These are phyloP conservation scores for Vidua chalybeata DNA, from an alignment of 2,113 vertebrate genomes.

Conservation along the genomic window DNA sequence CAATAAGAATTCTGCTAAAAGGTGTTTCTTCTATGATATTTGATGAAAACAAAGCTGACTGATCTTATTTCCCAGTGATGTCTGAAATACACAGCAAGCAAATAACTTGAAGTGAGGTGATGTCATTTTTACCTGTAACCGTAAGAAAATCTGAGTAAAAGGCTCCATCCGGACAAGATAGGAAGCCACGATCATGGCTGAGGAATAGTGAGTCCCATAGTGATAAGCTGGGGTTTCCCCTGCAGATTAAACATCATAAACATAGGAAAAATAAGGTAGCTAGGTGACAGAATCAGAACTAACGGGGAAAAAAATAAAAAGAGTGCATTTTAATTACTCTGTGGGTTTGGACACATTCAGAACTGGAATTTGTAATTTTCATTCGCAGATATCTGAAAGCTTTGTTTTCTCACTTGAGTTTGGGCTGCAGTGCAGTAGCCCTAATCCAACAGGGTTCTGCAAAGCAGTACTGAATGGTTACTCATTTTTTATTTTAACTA, in stretches of 20 bases:
- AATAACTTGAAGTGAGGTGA: neutral
- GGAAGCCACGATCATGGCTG: conserved; percentile 98
- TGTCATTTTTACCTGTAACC: conserved; percentile 86
- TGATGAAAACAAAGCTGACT: neutral
- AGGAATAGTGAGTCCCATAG: conserved; percentile 98
- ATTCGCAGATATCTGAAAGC: neutral
- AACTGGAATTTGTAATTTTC: neutral
- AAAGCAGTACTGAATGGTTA: neutral
- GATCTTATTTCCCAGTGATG: neutral
- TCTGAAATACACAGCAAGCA: neutral
- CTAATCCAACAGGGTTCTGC: neutral
- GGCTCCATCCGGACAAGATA: conserved; percentile 98
- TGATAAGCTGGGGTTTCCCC: conserved; percentile 98
- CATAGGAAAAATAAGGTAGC: neutral
- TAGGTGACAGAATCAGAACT: neutral
- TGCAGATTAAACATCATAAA: conserved; percentile 46
- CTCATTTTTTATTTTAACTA: neutral
- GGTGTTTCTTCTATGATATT: neutral
- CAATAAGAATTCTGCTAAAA: neutral
- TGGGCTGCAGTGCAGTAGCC: neutral
- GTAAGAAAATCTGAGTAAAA: conserved; percentile 96
- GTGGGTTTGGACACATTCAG: neutral
- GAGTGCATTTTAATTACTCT: neutral
- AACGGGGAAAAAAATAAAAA: neutral
- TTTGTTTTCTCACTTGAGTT: neutral